Conservation (phyloP, 2,113 vertebrate genomes). For the Leptocoma aspasia region DNA sequence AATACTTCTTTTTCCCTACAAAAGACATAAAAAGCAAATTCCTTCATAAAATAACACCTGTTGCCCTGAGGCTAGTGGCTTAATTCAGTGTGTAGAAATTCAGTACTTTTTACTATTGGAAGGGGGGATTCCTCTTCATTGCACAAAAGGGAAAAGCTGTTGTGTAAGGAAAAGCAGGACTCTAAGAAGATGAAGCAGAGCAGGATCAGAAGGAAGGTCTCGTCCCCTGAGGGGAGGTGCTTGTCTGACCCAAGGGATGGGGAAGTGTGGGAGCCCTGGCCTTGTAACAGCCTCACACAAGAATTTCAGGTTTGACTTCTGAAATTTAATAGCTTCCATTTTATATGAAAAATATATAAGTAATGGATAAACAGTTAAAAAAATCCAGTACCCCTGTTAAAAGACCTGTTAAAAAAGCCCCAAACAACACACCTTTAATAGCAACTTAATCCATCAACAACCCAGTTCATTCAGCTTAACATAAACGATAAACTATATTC, state of each 20-base stretch:
- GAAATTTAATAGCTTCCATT: neutral
- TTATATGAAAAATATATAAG: neutral
- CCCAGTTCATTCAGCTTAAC: neutral
- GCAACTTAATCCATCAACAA: neutral
- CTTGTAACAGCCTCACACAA: neutral
- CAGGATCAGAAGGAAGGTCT: rapidly evolving
- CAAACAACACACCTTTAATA: neutral
- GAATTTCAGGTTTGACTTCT: neutral
- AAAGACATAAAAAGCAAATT: neutral
- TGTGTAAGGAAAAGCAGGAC: neutral
- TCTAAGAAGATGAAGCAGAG: neutral
- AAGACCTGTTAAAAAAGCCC: neutral
- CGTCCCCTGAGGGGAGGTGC: rapidly evolving
- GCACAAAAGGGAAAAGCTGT: neutral
- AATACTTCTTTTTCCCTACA: neutral
- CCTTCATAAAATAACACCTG: neutral
- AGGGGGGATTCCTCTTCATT: neutral
- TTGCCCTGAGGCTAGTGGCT: neutral
- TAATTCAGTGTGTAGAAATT: neutral
- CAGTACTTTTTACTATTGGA: neutral
- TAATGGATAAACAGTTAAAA: neutral
- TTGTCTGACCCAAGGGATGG: neutral
- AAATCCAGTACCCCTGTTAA: neutral
- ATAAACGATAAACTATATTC: neutral
- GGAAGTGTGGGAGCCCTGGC: rapidly evolving